Base-by-base conservation (phyloP, 2,113 vertebrate species). In the Blennius ocellaris region DNA sequence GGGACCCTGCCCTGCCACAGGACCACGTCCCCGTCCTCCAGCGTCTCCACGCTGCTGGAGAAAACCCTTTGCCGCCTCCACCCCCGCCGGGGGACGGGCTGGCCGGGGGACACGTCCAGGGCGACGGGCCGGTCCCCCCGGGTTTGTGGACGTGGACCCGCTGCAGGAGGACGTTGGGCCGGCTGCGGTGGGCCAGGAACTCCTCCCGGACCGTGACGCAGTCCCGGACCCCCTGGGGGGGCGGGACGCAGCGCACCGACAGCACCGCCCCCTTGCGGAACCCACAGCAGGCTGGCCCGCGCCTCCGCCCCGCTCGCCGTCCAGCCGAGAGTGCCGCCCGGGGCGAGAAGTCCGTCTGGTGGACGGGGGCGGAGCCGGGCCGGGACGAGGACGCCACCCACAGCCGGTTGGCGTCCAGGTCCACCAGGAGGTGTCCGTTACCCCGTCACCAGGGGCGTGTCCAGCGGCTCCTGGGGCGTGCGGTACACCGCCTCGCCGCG, bases 201-300 rank as follows among this genome's bases (percentile, higher is more conserved):
- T 99, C 97, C 89, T 99, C 96, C 8, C 96, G 92, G 69, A 98
- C 68, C 11, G 94, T 92, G 67, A 97, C 82, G 8, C 97, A 99
- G 69, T 96, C 96, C 7, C 89, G 90, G 58, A 91, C 4, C 0
- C 93, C 80, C 64, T 93, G 92, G 4, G 69, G 73, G 0, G 91
- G 81, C 6, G 94, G 94, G 1, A 95, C 55, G 40, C 97, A 98
- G 0, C 95, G 94, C 4, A 95, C 90, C 0, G 93, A 89, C 68
- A 95, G 86, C 61, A 98, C 92, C 1, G 95, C 87, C 1, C 97
- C 97, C 37, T 97, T 97, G 41, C 94, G 91, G 83, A 95, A 93
- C 83, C 83, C 95, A 90, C 73, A 95, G 81, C 82, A 94, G 88
- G 3, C 90, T 82, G 7, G 94, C 95, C 16, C 89, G 89, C 0